These are phyloP conservation scores for Ceratina japonica DNA, from an alignment of 1,140 invertebrate species.

Conservation along the genomic window DNA sequence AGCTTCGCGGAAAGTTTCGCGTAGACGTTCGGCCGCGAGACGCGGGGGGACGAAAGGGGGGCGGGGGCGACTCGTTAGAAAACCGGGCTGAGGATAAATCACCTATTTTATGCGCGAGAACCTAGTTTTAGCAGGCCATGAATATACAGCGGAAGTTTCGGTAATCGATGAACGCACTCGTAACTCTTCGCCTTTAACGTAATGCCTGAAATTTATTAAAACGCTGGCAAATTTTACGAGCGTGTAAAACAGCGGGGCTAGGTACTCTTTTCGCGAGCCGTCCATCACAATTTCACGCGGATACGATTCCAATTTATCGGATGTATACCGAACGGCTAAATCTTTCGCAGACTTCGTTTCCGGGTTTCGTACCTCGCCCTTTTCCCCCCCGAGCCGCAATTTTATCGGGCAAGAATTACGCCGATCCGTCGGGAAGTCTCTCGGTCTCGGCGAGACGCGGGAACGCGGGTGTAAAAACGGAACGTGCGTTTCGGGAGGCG, in stretches of 20 bases:
- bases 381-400: too few relatives aligned
- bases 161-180: constrained; percentile 55
- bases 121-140: constrained; percentile 15
- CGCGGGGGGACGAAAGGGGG: too few relatives aligned
- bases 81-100: constrained; percentile 52
- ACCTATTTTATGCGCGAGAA: constrained; percentile 57
- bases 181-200: constrained; percentile 37
- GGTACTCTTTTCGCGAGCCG: constrained; percentile 8
- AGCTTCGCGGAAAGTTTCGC: constrained; percentile 12
- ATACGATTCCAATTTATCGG: constrained; percentile 35
- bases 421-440: too few relatives aligned
- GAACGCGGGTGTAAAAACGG: too few relatives aligned
- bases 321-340: constrained; percentile 1
- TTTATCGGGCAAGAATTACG: too few relatives aligned
- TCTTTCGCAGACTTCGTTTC: constrained; percentile 7
- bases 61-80: constrained; percentile 52
- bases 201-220: constrained; percentile 53
- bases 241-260: constrained; percentile 8
- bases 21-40: neutral
- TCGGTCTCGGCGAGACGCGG: too few relatives aligned
- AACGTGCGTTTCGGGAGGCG: too few relatives aligned
- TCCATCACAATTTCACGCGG: constrained; percentile 24
- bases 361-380: too few relatives aligned
- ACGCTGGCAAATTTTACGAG: constrained; percentile 49
- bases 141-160: constrained; percentile 45